phyloP scores from a whole-genome alignment of 2,888 invertebrate genomes.

The Ophion ventricosus region DNA sequence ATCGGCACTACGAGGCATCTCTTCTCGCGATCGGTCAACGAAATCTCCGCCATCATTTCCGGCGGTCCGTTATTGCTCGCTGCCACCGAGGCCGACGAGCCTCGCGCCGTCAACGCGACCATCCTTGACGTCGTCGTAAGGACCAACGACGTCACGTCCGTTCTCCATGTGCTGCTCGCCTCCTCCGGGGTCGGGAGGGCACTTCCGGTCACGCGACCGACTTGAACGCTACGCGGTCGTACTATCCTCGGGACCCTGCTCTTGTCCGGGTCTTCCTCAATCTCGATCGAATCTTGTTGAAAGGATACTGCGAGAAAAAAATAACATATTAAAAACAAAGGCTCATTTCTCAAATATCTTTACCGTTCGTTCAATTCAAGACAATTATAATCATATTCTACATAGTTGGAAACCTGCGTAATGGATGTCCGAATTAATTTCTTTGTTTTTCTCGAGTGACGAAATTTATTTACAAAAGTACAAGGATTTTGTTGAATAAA shows the following conservation, averaged over 20 bases:
- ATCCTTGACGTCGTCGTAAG: too few species aligned
- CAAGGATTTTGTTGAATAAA: too few species aligned
- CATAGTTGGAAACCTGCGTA: too few species aligned
- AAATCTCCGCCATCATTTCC: slow-evolving; percentile 64
- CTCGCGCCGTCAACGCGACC: too few species aligned
- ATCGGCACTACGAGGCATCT: slow-evolving; percentile 81
- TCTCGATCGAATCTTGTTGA: slow-evolving; percentile 79
- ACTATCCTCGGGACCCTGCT: slow-evolving; percentile 37
- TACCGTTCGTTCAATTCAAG: too few species aligned
- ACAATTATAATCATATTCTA: too few species aligned
- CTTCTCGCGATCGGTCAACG: slow-evolving; percentile 80
- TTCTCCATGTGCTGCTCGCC: slow-evolving; percentile 70
- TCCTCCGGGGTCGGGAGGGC: slow-evolving; percentile 68
- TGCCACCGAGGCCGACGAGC: not conserved
- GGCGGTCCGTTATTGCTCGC: slow-evolving; percentile 11
- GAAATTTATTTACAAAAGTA: too few species aligned
- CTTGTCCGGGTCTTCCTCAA: slow-evolving; percentile 66
- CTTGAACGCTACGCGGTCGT: slow-evolving; percentile 61
- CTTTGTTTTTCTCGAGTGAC: too few species aligned
- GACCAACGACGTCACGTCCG: slow-evolving; percentile 62
- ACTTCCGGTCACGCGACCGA: slow-evolving; percentile 66
- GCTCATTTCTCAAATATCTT: not conserved
- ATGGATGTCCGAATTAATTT: too few species aligned
- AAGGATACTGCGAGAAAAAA: slow-evolving; percentile 78
- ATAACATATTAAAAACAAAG: not conserved